Conservation (phyloP, 2,888 invertebrate genomes). For the Colostygia pectinataria region DNA sequence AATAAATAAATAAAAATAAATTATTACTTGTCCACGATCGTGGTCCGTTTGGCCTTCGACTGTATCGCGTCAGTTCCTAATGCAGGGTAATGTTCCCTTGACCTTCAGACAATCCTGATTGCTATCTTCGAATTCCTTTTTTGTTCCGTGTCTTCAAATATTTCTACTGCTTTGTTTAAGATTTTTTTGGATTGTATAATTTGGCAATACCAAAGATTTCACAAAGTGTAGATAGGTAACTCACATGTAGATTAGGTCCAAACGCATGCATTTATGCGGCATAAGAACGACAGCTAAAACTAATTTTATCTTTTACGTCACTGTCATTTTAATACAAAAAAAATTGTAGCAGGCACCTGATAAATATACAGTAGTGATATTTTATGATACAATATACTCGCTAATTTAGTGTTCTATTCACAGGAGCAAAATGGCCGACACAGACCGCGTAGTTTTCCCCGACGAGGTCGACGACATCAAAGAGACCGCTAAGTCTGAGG, state of each 20-base stretch:
- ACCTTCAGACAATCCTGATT: slow-evolving; percentile 32
- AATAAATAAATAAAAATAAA: not conserved
- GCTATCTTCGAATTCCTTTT: slow-evolving; percentile 21
- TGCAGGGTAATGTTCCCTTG: slow-evolving; percentile 25
- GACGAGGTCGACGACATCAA: slow-evolving; percentile 62
- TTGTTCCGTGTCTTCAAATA: slow-evolving; percentile 7
- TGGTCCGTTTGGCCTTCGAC: slow-evolving; percentile 22
- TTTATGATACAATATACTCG: not conserved
- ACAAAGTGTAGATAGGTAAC: too few relatives aligned
- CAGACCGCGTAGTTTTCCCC: slow-evolving; percentile 58
- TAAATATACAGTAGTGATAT: too few relatives aligned
- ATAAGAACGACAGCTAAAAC: too few relatives aligned
- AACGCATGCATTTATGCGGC: too few relatives aligned
- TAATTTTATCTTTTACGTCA: too few relatives aligned
- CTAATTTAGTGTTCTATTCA: slow-evolving; percentile 17
- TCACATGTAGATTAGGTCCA: too few relatives aligned
- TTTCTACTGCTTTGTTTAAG: not conserved
- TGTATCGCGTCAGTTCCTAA: slow-evolving; percentile 12
- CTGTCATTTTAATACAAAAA: too few relatives aligned
- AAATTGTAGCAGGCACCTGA: too few relatives aligned
- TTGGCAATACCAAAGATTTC: too few relatives aligned
- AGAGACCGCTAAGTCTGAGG: slow-evolving; percentile 32
- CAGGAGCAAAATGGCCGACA: slow-evolving; percentile 60
- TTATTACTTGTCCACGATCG: not conserved
- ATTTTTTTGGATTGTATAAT: too few relatives aligned